Evolutionary conservation across 2,888 invertebrate species (phyloP).

Genomic region (Deilephila elpenor): DNA sequence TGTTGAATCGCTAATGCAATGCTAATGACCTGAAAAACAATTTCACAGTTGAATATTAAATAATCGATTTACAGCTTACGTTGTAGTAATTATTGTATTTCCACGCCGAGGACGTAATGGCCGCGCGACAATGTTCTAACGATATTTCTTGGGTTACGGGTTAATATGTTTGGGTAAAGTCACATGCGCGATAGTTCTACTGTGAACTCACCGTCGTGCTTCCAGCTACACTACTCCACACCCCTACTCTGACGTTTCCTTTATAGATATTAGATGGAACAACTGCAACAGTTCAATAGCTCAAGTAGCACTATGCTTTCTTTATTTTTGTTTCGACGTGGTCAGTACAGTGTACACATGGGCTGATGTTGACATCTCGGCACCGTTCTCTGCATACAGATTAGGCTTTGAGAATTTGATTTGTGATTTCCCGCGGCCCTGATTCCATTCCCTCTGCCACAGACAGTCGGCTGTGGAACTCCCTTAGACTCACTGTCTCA

Average conservation of each 20-base stretch:
- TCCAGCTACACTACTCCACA: conserved; percentile 42
- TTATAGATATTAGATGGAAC: conserved; percentile 31
- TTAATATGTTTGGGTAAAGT: conserved; percentile 36
- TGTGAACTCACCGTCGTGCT: conserved; percentile 46
- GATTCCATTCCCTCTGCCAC: conserved; percentile 34
- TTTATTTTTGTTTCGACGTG: conserved; percentile 51
- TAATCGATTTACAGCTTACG: too few species aligned
- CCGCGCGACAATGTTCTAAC: conserved; percentile 59
- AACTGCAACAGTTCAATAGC: conserved; percentile 22
- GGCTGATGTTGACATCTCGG: conserved; percentile 11
- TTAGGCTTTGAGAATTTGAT: conserved; percentile 22
- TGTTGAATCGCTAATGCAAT: too few species aligned
- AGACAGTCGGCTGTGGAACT: conserved; percentile 39
- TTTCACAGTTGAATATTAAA: too few species aligned
- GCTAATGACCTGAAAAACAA: too few species aligned
- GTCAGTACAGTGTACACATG: conserved; percentile 41
- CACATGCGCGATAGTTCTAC: conserved; percentile 47
- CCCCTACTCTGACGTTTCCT: conserved; percentile 40
- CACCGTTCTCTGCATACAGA: conserved; percentile 15
- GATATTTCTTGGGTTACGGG: conserved; percentile 52
- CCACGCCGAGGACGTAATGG: conserved; percentile 56
- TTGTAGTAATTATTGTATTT: not conserved
- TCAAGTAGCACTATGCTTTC: conserved; percentile 58
- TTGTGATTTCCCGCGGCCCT: conserved; percentile 40
- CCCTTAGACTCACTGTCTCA: conserved; percentile 35